These are phyloP conservation scores for Orgyia antiqua DNA, from an alignment of 2,888 invertebrate species.

Conservation along the genomic window DNA sequence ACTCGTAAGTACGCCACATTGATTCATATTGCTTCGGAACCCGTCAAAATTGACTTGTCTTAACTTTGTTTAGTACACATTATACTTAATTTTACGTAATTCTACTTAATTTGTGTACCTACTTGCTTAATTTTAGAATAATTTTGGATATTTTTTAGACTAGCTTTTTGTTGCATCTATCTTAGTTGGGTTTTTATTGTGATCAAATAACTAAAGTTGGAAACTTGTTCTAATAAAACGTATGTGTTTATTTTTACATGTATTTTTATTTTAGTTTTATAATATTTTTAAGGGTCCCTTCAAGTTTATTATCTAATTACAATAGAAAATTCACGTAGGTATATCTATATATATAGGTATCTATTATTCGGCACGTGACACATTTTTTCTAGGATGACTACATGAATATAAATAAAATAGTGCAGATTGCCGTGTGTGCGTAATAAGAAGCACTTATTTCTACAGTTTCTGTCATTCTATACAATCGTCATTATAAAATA, in stretches of 20 bases:
- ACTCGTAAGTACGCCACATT: no score
- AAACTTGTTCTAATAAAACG: constrained; percentile 42
- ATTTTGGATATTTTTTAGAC: constrained; percentile 45
- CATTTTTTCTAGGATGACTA: constrained; percentile 9
- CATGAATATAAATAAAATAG: constrained; percentile 19
- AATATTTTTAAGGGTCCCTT: constrained; percentile 51
- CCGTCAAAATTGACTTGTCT: no score
- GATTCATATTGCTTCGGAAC: no score
- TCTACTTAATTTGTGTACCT: constrained; percentile 8
- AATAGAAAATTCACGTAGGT: constrained; percentile 21
- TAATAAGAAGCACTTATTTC: constrained; percentile 37
- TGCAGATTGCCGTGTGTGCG: constrained; percentile 39
- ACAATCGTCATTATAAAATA: constrained; percentile 17
- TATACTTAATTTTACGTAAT: constrained; percentile 4
- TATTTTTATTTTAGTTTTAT: constrained; percentile 29
- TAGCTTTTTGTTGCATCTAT: constrained; percentile 39
- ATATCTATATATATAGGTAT: no score
- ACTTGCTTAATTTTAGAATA: constrained; percentile 46
- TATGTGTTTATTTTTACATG: constrained; percentile 23
- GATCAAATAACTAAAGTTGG: constrained; percentile 17
- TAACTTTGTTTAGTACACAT: constrained; percentile 4
- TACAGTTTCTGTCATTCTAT: constrained; percentile 11
- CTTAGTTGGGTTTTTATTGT: constrained; percentile 28
- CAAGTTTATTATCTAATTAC: constrained; percentile 35
- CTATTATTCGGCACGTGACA: constrained; percentile 39